phyloP scores from a whole-genome alignment of 2,888 invertebrate genomes.

The Selenia dentaria region DNA sequence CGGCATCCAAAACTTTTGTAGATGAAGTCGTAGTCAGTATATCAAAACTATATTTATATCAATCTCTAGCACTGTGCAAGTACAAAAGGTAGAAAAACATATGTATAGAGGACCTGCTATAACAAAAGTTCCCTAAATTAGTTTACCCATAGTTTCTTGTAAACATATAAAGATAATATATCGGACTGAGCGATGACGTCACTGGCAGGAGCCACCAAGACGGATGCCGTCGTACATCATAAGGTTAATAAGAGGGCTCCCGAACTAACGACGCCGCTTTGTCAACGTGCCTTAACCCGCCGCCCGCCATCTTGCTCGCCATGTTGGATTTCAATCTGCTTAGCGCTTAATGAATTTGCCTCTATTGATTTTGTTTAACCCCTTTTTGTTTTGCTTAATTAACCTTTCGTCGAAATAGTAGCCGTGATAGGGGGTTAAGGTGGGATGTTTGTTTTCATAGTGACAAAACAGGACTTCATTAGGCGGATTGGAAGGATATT shows the following conservation, averaged over 20 bases:
- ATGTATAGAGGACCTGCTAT: too few species aligned
- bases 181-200: slow-evolving; percentile 42
- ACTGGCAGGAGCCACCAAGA: slow-evolving; percentile 62
- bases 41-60: too few species aligned
- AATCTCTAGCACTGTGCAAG: too few species aligned
- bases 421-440: slow-evolving; percentile 55
- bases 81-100: too few species aligned
- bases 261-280: slow-evolving; percentile 83
- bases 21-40: too few species aligned
- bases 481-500: slow-evolving; percentile 3
- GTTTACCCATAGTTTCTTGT: slow-evolving; percentile 4
- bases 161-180: slow-evolving; percentile 17
- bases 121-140: slow-evolving; percentile 8
- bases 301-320: slow-evolving; percentile 77
- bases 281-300: slow-evolving; percentile 81
- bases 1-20: too few species aligned
- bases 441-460: slow-evolving; percentile 41
- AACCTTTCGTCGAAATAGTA: slow-evolving; percentile 75
- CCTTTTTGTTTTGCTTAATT: slow-evolving; percentile 84
- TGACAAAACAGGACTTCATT: slow-evolving; percentile 25
- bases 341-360: slow-evolving; percentile 83
- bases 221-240: slow-evolving; percentile 81
- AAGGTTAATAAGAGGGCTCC: slow-evolving; percentile 85
- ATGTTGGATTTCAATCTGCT: slow-evolving; percentile 83
- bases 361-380: slow-evolving; percentile 84